Evolutionary conservation across 35 echinoderm and acorn worm species (phyloP).

Genomic region (Patiria miniata): DNA sequence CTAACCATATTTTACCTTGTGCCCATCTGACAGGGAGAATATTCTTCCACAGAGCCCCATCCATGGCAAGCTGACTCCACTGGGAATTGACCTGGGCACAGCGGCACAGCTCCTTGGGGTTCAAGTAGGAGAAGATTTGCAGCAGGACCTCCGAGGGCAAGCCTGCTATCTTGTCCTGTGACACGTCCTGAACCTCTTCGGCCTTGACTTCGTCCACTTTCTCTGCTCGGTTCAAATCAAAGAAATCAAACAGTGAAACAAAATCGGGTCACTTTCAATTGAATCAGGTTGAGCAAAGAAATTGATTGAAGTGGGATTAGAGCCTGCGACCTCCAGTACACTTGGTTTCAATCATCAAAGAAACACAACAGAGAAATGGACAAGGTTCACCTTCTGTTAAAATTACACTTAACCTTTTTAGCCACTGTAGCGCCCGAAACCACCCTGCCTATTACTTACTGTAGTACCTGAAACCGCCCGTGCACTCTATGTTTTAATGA

Average conservation of each 20-base stretch:
- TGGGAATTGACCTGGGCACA: slow-evolving; percentile 71
- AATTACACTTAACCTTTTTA: no score
- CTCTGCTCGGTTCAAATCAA: not conserved
- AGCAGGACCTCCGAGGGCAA: slow-evolving; percentile 76
- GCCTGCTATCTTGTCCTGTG: slow-evolving; percentile 44
- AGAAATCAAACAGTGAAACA: not conserved
- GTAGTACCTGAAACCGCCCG: no score
- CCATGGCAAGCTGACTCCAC: slow-evolving; percentile 64
- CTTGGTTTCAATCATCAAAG: not conserved
- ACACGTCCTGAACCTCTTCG: slow-evolving; percentile 66
- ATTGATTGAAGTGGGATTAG: no score
- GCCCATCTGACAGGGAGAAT: slow-evolving; percentile 80
- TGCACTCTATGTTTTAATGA: no score
- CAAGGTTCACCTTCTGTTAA: no score
- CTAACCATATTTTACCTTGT: slow-evolving; percentile 57
- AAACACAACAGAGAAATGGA: no score
- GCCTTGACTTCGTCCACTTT: slow-evolving; percentile 18
- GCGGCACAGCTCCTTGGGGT: slow-evolving; percentile 67
- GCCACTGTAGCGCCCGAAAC: no score
- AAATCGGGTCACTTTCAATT: not conserved
- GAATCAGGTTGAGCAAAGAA: no score
- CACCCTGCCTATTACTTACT: no score
- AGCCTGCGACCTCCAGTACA: not conserved
- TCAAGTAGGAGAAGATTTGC: slow-evolving; percentile 89
- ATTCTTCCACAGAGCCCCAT: slow-evolving; percentile 65